A percentile compares a stretch with the other conserved stretches of the same genome.
Conservation (phyloP, 2,113 vertebrate genomes). For the Anhinga anhinga region DNA sequence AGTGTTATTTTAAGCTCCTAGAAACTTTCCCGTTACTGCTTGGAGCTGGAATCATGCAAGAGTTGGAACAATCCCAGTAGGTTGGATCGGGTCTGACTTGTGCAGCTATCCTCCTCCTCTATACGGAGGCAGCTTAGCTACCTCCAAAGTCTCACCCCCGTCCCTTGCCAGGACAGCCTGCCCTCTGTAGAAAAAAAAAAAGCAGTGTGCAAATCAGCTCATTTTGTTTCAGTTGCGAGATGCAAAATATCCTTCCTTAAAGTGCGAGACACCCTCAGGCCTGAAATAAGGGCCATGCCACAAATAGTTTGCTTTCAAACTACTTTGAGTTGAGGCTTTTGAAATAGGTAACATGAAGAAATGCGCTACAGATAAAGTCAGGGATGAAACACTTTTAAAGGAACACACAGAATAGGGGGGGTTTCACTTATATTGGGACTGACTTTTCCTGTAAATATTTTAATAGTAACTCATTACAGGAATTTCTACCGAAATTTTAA, state of each 20-base stretch:
- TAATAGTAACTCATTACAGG: not conserved
- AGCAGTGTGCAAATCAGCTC: not conserved
- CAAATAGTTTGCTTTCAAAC: not conserved
- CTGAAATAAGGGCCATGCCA: not conserved
- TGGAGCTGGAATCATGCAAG: not conserved
- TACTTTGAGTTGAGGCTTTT: not conserved
- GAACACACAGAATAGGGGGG: not conserved
- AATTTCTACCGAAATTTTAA: not conserved
- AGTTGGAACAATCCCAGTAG: not conserved
- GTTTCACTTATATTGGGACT: not conserved
- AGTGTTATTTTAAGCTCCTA: not conserved
- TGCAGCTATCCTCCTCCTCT: not conserved
- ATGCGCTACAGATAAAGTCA: not conserved
- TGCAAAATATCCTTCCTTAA: not conserved
- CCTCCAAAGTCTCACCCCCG: not conserved
- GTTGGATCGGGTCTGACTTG: not conserved
- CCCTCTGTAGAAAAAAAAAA: not conserved
- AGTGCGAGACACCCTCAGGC: not conserved
- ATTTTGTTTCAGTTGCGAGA: not conserved
- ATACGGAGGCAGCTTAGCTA: accelerated
- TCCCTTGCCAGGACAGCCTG: not conserved
- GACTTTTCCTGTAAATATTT: not conserved
- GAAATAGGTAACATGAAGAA: not conserved
- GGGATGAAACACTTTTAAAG: not conserved
- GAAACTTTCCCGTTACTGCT: not conserved